These are phyloP conservation scores for Morone saxatilis DNA, from an alignment of 2,113 vertebrate species.

Conservation along the genomic window DNA sequence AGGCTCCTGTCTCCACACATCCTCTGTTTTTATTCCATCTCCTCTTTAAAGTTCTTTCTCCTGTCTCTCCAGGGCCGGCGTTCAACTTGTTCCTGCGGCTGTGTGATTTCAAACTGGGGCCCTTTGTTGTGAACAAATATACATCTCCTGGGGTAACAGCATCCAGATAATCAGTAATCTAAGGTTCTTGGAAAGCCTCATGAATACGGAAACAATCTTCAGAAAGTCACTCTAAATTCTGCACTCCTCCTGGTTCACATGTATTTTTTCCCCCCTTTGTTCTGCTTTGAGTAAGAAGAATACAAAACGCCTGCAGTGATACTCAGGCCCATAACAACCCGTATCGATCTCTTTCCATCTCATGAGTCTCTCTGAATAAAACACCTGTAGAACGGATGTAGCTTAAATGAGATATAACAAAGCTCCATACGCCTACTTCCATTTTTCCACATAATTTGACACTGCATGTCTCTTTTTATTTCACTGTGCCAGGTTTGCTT, in stretches of 20 bases:
- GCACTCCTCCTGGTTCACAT: constrained; percentile 28
- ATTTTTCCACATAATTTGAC: constrained; percentile 54
- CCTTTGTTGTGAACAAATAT: constrained; percentile 89
- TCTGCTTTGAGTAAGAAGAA: constrained; percentile 49
- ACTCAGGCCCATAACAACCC: constrained; percentile 47
- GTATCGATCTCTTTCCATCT: constrained; percentile 61
- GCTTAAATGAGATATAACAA: constrained; percentile 56
- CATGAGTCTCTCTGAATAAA: constrained; percentile 50
- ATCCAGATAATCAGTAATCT: constrained; percentile 71
- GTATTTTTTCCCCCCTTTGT: constrained; percentile 32
- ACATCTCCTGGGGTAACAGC: constrained; percentile 88
- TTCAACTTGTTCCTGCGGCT: constrained; percentile 90
- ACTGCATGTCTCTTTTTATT: constrained; percentile 33
- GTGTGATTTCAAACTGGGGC: constrained; percentile 88
- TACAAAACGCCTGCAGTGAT: constrained; percentile 51
- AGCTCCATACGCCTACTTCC: constrained; percentile 24
- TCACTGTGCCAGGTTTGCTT: constrained; percentile 12
- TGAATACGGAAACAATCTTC: constrained; percentile 56
- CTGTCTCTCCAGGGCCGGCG: constrained; percentile 85
- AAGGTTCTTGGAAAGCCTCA: constrained; percentile 47
- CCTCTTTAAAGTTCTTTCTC: constrained; percentile 60
- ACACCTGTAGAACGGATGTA: constrained; percentile 59
- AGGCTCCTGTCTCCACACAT: constrained; percentile 44
- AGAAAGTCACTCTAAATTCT: constrained; percentile 52
- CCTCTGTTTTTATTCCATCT: constrained; percentile 45